Evolutionary conservation across 2,888 invertebrate species (phyloP), one percentile per base, ranked within the genome.

Genomic region (Agriopis aurantiaria): DNA sequence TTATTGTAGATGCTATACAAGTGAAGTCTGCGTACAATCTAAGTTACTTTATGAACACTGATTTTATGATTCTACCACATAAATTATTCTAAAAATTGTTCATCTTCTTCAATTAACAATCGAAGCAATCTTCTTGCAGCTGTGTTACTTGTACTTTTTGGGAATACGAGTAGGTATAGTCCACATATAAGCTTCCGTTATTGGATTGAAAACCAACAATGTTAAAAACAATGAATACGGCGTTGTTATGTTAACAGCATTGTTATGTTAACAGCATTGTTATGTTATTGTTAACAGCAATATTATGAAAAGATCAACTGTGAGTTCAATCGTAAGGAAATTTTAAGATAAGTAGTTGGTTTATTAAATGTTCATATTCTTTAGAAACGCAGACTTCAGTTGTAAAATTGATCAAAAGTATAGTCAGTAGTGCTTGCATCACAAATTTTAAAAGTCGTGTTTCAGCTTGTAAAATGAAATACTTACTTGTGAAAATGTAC

Each of bases 361-460:
- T n/a, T n/a, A n/a, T n/a, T n/a, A 58, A 12, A 11, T 17, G 6
- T 45, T 56, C 10, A 43, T 45, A 5, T 57, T 57, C 17, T 23
- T 45, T 45, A 45, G 57, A 45, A 48, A 46, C 65, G 82, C 83
- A 80, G 83, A 82, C 85, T 84, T 82, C 80, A 68, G 80, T 83
- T 83, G 80, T 77, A 69, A 72, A 69, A 71, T 66, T 77, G 77
- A 72, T 75, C 68, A 64, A 71, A 75, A 71, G 33, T 33, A 81
- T 86, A 82, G 85, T 78, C 65, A 65, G 81, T 86, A 84, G 83
- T 85, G 88, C 88, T 86, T 88, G 85, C 80, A 76, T 84, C 85
- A 85, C 81, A 49, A 77, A 43, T 65, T 76, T 66, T 69, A 74
- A 57, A 68, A 67, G 70, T 69, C 65, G 61, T 71, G 69, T 70